A percentile compares a stretch with the other conserved stretches of the same genome.
Evolutionary conservation across 2,797 vertebrate species (phyloP).

Genomic region (Potorous gilbertii): DNA sequence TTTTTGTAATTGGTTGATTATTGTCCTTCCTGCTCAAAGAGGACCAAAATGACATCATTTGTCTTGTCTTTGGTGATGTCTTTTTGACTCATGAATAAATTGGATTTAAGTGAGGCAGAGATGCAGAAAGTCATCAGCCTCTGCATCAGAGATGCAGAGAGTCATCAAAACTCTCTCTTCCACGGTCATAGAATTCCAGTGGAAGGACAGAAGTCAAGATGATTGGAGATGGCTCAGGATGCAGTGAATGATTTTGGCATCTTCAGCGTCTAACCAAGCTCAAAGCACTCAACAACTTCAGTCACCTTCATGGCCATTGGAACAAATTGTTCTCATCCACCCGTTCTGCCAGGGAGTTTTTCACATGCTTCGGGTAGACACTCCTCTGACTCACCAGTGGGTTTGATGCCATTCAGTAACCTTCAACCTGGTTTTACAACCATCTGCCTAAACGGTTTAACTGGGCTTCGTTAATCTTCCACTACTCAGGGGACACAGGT

Average conservation of each 20-base stretch:
- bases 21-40: neutral
- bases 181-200: neutral
- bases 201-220: neutral
- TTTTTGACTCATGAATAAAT: neutral
- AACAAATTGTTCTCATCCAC: neutral
- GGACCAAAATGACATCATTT: neutral
- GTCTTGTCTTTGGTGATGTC: neutral
- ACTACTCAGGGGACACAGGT: constrained; percentile 90
- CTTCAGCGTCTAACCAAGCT: neutral
- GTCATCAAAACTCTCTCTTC: neutral
- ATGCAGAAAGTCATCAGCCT: neutral
- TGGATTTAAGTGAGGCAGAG: neutral
- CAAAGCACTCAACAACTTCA: neutral
- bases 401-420: neutral
- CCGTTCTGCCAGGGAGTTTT: neutral
- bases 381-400: neutral
- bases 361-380: neutral
- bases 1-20: constrained; percentile 47
- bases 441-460: neutral
- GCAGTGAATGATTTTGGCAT: neutral
- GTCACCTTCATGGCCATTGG: neutral
- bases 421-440: neutral
- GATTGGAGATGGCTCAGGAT: neutral
- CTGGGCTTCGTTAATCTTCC: constrained; percentile 96
- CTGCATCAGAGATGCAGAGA: neutral